Evolutionary conservation across 92 coral and sea anemone genomes (phyloP), one percentile per base, ranked within the genome.

Genomic region (Micromussa lordhowensis): DNA sequence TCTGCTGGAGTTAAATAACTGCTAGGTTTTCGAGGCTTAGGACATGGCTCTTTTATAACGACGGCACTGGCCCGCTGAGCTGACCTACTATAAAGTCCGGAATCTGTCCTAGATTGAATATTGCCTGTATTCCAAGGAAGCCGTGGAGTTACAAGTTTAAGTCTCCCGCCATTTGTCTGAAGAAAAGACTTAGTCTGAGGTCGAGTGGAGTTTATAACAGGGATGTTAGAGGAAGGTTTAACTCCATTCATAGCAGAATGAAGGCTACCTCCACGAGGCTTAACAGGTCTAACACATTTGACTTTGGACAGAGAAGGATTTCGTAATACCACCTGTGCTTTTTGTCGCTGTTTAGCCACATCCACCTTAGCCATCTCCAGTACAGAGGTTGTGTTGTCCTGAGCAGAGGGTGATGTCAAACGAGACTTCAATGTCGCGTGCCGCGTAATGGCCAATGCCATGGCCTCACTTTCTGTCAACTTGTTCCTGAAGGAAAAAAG

Each of bases 281-380:
- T 95, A 84, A 95, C 88, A 69, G 98, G 98, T 69, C 88, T 95
- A 85, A 95, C 98, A 93, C 94, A 95, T 83, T 92, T 93, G 83
- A 95, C 91, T 72, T 88, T 93, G 48, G 96, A 91, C 34, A 95
- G 82, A 82, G 82, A 49, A 74, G 93, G 93, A 86, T 85, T 88
- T 61, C 96, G 95, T 85, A 94, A 88, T 89, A 95, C 98, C 98
- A 98, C 99, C 99, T 98, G 96, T 30, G 98, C 99, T 82, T 96
- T 98, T 86, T 96, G 96, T 85, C 91, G 91, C 94, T 98, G 98
- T 49, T 92, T 92, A 19, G 95, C 96, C n/a, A 98, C 84, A 76
- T 98, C 99, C 91, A 92, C 86, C 85, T 98, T 98, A 14, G 99
- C 99, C 92, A 94, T 74, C 86, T 94, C 98, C 89, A 98, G 86